Conservation (phyloP, 2,797 vertebrate genomes). For the Poeciliopsis infans region DNA sequence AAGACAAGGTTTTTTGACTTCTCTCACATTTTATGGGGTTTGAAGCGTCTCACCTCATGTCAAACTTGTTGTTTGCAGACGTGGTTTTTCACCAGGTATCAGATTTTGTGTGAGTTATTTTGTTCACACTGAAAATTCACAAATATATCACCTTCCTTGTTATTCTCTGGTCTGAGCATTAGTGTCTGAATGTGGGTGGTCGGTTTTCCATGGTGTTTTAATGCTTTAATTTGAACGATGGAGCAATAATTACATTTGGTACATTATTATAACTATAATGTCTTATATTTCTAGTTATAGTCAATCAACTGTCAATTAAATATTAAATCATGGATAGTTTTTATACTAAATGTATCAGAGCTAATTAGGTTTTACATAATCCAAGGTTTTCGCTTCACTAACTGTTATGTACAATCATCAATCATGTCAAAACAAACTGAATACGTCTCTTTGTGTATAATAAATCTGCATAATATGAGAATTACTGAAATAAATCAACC, state of each 20-base stretch:
- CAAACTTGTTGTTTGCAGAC: conserved; percentile 7
- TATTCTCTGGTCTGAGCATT: conserved; percentile 38
- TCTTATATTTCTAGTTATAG: neutral
- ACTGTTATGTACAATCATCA: neutral
- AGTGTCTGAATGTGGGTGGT: conserved; percentile 51
- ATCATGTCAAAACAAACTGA: neutral
- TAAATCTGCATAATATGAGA: neutral
- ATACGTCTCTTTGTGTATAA: neutral
- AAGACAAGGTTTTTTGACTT: neutral
- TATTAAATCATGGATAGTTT: neutral
- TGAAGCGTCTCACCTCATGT: neutral
- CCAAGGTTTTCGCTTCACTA: neutral
- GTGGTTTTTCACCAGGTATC: conserved; percentile 1
- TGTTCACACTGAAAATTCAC: conserved; percentile 40
- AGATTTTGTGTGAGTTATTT: conserved; percentile 20
- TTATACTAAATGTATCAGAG: neutral
- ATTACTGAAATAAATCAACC: neutral
- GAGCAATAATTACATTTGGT: conserved; percentile 49
- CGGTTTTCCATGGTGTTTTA: conserved; percentile 47
- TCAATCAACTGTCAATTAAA: neutral
- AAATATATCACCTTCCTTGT: conserved; percentile 42
- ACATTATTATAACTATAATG: conserved; percentile 30
- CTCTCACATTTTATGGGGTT: neutral
- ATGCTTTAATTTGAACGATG: conserved; percentile 40
- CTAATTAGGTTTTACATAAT: neutral